Percentiles rank a stretch among this genome's conserved stretches.
These are phyloP conservation scores for human (Homo sapiens) DNA, from an alignment of 2,113 vertebrate genomes.

Conservation along the genomic window GRCh38 chr1:107258501-107259000, in stretches of 20 bases:
- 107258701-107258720: neutral
- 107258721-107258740: neutral
- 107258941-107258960: neutral
- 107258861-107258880: neutral
- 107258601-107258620: neutral
- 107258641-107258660: neutral
- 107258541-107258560: neutral
- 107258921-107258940: neutral
- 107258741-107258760: too few relatives aligned
- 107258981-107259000: neutral
- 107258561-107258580: neutral
- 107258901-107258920: neutral
- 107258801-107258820: neutral
- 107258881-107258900: neutral
- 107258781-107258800: neutral
- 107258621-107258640: neutral
- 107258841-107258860: neutral
- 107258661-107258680: neutral
- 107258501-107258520: neutral
- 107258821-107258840: neutral
- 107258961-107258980: neutral
- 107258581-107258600: neutral
- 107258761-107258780: accelerated
- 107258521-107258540: neutral
- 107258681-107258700: neutral